Conservation (phyloP, 2,888 invertebrate genomes). For the Xylota sylvarum region DNA sequence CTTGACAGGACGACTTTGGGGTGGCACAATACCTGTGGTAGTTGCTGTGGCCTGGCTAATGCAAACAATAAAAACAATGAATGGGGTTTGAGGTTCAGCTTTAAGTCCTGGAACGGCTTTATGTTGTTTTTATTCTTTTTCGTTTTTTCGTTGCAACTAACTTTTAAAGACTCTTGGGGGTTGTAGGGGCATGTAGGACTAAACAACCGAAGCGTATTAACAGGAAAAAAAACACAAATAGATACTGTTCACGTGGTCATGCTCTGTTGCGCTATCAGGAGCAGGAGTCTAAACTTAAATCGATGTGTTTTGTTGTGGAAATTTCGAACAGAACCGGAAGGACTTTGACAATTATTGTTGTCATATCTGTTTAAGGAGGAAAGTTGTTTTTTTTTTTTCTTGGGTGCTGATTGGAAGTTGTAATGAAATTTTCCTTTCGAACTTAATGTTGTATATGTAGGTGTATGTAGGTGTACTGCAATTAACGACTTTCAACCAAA, state of each 20-base stretch:
- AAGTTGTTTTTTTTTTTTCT: no score
- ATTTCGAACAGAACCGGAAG: not conserved
- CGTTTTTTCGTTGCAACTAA: not conserved
- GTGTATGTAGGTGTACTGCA: no score
- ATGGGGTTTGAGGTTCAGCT: not conserved
- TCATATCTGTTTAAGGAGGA: no score
- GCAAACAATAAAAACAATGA: conserved; percentile 36
- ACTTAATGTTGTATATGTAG: no score
- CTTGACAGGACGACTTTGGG: conserved; percentile 44
- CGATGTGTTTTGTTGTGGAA: not conserved
- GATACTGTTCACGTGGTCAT: not conserved
- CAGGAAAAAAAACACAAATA: not conserved
- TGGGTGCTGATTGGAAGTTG: no score
- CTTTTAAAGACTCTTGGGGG: not conserved
- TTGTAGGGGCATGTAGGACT: not conserved
- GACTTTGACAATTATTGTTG: not conserved
- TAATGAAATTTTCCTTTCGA: no score
- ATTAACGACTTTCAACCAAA: no score
- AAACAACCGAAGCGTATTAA: not conserved
- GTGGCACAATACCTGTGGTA: not conserved
- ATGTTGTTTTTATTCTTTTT: not conserved
- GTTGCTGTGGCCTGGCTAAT: conserved; percentile 21
- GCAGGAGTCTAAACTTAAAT: not conserved
- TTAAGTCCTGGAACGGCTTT: not conserved
- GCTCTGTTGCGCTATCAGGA: not conserved